These are phyloP conservation scores for Allygus modestus DNA, from an alignment of 2,888 invertebrate species.

Conservation along the genomic window DNA sequence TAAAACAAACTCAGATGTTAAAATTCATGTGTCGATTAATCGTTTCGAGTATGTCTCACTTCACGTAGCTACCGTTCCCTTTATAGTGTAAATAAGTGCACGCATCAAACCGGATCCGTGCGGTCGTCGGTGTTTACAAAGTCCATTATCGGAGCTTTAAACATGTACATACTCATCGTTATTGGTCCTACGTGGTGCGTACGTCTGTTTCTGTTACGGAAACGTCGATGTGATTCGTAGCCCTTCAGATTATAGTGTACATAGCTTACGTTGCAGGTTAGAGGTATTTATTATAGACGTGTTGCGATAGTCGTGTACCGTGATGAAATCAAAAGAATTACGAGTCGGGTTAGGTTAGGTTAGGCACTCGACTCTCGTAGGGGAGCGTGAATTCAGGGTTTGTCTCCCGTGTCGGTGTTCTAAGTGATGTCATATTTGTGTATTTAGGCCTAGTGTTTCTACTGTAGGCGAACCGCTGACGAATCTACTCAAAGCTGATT, in stretches of 20 bases:
- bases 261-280: slow-evolving; percentile 22
- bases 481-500: background rate
- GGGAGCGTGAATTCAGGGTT: background rate
- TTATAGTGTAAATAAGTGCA: background rate
- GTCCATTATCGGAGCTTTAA: slow-evolving; percentile 12
- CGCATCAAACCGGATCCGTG: background rate
- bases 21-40: too few relatives aligned
- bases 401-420: background rate
- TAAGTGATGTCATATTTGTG: background rate
- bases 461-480: background rate
- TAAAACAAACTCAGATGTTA: too few relatives aligned
- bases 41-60: too few relatives aligned
- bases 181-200: slow-evolving; percentile 21
- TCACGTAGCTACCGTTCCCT: background rate
- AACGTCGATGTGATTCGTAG: slow-evolving; percentile 11
- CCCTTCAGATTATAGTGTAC: slow-evolving; percentile 23
- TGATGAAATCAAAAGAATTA: slow-evolving; percentile 10
- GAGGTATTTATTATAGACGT: slow-evolving; percentile 30
- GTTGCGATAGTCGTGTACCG: slow-evolving; percentile 18
- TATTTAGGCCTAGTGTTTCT: background rate
- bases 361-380: background rate
- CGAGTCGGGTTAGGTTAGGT: background rate
- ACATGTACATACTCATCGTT: slow-evolving; percentile 24
- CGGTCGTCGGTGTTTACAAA: slow-evolving; percentile 9
- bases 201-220: background rate